Evolutionary conservation across 1,140 invertebrate genomes (phyloP), one percentile per base, ranked within the genome.

Genomic region (Rhopalosiphum maidis): DNA sequence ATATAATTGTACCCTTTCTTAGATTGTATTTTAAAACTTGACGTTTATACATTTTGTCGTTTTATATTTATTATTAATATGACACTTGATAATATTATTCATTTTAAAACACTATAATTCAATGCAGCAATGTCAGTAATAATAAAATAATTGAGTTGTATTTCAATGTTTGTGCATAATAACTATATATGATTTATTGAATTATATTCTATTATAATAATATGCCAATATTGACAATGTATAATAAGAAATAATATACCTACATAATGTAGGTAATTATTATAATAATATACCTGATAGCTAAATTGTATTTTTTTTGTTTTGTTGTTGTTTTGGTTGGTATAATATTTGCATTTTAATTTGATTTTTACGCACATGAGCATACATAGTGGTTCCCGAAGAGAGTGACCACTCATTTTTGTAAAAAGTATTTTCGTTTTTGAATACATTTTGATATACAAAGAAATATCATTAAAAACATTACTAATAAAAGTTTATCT

Each of bases 21-120:
- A 43, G 37, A 30, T 90, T 90, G 15, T 37, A 46, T 90, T 90
- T 90, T 90, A 9, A 60, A 41, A 68, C 41, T 55, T 90, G 88
- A 90, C 22, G 37, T 55, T 90, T 60, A 37, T 41, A 41, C 37
- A 25, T 55, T 23, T 55, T 41, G 51, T 90, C 51, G 88, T 90
- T n/a, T 55, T 90, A 41, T 51, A 89, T 55, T 90, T 90, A 90
- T 90, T 90, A 41, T 90, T 90, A 55, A 55, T 60, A 60, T 60
- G 51, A 60, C 88, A 41, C 35, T 90, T 30, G 18, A 89, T 89
- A 35, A n/a, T 23, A 23, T 48, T 54, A 51, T 89, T 22, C 30
- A 89, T 37, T 54, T 54, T 89, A 54, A 37, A 35, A 89, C 21
- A 54, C 87, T 51, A 35, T 23, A 88, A 35, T 48, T 51, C 46